Percentiles rank a stretch among this genome's conserved stretches.
Evolutionary conservation across 2,888 invertebrate genomes (phyloP).

Genomic region (Gisinianus flammeolus): DNA sequence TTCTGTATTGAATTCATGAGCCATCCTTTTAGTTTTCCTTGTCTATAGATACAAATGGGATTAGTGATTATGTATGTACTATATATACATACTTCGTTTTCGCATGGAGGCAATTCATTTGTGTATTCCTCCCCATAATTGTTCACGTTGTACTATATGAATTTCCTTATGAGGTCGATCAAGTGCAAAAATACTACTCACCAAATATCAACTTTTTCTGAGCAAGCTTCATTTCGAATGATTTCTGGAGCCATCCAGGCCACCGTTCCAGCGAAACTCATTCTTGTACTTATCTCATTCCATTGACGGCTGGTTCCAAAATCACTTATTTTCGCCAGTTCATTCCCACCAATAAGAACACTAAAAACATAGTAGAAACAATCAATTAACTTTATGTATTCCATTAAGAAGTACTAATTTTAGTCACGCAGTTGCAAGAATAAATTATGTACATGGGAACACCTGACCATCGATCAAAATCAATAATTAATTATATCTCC

Average conservation of each 20-base stretch:
- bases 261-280: constrained; percentile 98
- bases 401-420: no score
- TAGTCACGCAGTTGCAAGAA: no score
- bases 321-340: constrained; percentile 93
- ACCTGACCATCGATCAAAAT: no score
- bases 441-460: no score
- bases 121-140: not conserved
- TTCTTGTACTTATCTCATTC: constrained; percentile 92
- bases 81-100: no score
- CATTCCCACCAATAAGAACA: constrained; percentile 80
- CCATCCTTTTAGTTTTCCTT: no score
- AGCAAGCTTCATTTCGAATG: constrained; percentile 94
- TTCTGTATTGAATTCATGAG: no score
- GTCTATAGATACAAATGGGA: no score
- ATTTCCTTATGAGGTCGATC: not conserved
- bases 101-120: not conserved
- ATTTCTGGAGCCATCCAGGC: constrained; percentile 99
- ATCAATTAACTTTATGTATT: no score
- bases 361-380: constrained; percentile 64
- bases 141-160: not conserved
- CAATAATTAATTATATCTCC: no score
- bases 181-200: constrained; percentile 61
- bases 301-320: constrained; percentile 95
- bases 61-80: no score
- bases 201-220: constrained; percentile 98